These are phyloP conservation scores for Ephydatia muelleri DNA, from an alignment of 37 sponge, comb jelly and placozoan species.

Conservation along the genomic window DNA sequence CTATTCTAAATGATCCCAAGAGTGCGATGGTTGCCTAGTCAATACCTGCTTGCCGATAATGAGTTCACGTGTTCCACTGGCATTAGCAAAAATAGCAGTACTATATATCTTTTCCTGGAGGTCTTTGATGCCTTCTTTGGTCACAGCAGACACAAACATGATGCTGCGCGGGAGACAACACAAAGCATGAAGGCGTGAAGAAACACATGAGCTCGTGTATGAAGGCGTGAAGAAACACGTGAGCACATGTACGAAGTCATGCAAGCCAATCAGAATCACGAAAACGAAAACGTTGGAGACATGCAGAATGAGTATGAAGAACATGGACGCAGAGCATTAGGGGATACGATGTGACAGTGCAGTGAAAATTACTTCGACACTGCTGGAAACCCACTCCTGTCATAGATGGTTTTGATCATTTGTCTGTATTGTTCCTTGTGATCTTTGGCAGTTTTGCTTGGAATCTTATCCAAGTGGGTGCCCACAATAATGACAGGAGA, in stretches of 20 bases:
- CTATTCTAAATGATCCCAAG: no score
- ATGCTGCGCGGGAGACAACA: no score
- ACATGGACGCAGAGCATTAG: no score
- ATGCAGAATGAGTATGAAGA: no score
- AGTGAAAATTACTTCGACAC: conserved; percentile 45
- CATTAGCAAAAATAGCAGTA: conserved; percentile 63
- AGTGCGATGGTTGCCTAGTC: no score
- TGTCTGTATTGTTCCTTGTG: conserved; percentile 40
- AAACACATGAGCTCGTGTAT: no score
- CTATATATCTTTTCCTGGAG: conserved; percentile 69
- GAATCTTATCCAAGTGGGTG: conserved; percentile 90
- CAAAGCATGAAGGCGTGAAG: no score
- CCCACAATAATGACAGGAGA: conserved; percentile 94
- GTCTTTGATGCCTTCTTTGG: conserved; percentile 64
- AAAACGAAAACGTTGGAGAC: no score
- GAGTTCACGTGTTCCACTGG: conserved; percentile 76
- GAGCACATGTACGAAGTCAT: no score
- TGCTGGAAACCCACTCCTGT: conserved; percentile 60
- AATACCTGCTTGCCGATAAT: conserved; percentile 86
- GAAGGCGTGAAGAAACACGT: no score
- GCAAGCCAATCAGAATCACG: no score
- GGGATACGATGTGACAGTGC: not conserved
- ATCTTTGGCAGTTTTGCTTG: not conserved
- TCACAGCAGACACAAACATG: conserved; percentile 70
- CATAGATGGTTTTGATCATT: conserved; percentile 47